Base-by-base conservation (phyloP, 2,888 invertebrate species). In the Chloroclystis v-ata region DNA sequence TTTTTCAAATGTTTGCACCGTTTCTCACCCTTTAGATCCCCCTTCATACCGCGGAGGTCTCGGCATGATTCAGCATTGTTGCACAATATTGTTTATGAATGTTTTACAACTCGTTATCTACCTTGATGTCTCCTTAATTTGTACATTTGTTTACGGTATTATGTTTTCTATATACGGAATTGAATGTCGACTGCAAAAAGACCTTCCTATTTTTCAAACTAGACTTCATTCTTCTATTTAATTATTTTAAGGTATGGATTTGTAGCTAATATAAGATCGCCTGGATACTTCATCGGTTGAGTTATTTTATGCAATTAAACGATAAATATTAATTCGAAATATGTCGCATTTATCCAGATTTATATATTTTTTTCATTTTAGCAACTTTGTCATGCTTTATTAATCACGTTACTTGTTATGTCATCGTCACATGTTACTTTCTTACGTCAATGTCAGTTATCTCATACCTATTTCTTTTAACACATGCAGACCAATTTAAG, bases 51-150 rank as follows among this genome's bases (percentile, higher is more conserved):
- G n/a, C 33, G 24, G 45, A 49, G 49, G 45, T 29, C 43, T 29
- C 39, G 7, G n/a, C 25, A 47, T 50, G 50, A 50, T 50, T 50
- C 50, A 50, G 46, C 43, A 46, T 20, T 46, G 37, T 50, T 50
- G 43, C 50, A 46, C 50, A 50, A 50, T 43, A 35, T 46, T 49
- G 42, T 26, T 46, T 28, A 40, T 39, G 25, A 39, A 35, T 35
- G 16, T 37, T 46, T 39, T 28, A 45, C 24, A 25, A 43, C 32
- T 12, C 28, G 42, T 30, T 37, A 39, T 40, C 28, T 49, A 41
- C 40, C 37, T 49, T 49, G 41, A 28, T 30, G 32, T 38, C 32
- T 44, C 26, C 39, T 12, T 30, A 25, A 43, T 32, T 24, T 48
- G 28, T 29, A 40, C 7, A 10, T 24, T 29, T 11, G 28, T 33